Base-by-base conservation (phyloP, 1,140 invertebrate species). In the Lepidurus apus region DNA sequence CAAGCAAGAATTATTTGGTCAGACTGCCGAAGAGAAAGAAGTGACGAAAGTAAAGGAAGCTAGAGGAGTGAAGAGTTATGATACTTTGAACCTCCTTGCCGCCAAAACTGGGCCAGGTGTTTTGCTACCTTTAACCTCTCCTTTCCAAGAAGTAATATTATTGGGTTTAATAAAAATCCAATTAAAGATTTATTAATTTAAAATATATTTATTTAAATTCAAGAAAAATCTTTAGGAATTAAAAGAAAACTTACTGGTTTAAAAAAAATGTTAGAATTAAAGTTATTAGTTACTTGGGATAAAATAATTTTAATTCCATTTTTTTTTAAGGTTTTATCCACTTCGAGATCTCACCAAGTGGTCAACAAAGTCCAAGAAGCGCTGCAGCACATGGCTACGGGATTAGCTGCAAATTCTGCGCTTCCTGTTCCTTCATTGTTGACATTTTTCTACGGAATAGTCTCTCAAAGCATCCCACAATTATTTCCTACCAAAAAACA, bases 11-110 rank as follows among this genome's bases (percentile, higher is more conserved):
- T 86, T 98, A 13, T 98, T 98, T 85, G 95, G 95, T 1, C 87
- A 90, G 53, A 87, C 92, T 1, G 90, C 92, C 0, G 96, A 98
- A 85, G 96, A 98, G 85, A 98, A 98, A 85, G 93, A 96, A 85
- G 89, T 98, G 0, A 89, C 88, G 24, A 95, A 96, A 85, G 79
- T 86, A 13, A 86, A 87, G 81, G 89, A 90, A 83, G 89, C 88
- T 1, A 85, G 86, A 78, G 85, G 83, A 44, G 91, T 91, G n/a
- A 98, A 95, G 85, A 95, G 94, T 83, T 96, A 91, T 81, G 90
- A 95, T 21, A 95, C 94, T 0, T 90, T 96, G 74, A 88, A 91
- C 81, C 93, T 97, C 80, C 85, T 96, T 0, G 91, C 93, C 0
- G 88, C 92, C 81, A 93, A 90, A 84, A 90, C 97, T 17, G 91